phyloP scores from a whole-genome alignment of 2,113 vertebrate species.

The Ornithorhynchus anatinus region DNA sequence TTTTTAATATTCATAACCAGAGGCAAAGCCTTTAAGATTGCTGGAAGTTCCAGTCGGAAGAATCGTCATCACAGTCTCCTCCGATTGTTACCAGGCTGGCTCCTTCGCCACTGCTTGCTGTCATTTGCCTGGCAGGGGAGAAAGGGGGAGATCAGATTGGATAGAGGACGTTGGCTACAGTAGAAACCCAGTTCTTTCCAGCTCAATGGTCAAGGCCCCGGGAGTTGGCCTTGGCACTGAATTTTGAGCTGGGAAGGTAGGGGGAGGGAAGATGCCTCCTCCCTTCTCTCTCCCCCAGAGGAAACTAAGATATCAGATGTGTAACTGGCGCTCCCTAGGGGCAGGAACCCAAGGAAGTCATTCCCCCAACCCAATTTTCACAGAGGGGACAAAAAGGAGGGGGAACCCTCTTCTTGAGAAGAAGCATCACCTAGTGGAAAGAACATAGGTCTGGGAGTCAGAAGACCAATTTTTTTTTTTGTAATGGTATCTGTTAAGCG shows the following conservation, averaged over 20 bases:
- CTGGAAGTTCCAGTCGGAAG: background rate
- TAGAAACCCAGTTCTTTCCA: background rate
- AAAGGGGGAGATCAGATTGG: background rate
- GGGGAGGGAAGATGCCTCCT: background rate
- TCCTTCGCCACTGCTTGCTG: background rate
- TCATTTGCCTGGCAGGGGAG: too few relatives aligned
- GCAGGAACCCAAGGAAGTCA: too few relatives aligned
- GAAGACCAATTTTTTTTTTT: too few relatives aligned
- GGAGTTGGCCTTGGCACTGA: background rate
- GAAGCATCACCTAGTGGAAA: too few relatives aligned
- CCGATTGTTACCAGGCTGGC: background rate
- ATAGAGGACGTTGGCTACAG: background rate
- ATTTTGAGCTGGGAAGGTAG: background rate
- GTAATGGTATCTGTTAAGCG: too few relatives aligned
- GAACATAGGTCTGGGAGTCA: too few relatives aligned
- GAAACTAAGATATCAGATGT: too few relatives aligned
- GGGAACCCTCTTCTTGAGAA: too few relatives aligned
- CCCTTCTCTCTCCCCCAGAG: background rate
- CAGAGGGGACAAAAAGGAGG: too few relatives aligned
- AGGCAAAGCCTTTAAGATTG: background rate
- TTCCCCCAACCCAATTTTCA: too few relatives aligned
- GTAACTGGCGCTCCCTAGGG: too few relatives aligned
- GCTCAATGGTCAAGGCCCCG: background rate
- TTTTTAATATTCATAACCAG: conserved; percentile 15
- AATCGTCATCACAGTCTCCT: background rate